Conservation (phyloP, 2,113 vertebrate genomes). For the Bagarius yarrelli region DNA sequence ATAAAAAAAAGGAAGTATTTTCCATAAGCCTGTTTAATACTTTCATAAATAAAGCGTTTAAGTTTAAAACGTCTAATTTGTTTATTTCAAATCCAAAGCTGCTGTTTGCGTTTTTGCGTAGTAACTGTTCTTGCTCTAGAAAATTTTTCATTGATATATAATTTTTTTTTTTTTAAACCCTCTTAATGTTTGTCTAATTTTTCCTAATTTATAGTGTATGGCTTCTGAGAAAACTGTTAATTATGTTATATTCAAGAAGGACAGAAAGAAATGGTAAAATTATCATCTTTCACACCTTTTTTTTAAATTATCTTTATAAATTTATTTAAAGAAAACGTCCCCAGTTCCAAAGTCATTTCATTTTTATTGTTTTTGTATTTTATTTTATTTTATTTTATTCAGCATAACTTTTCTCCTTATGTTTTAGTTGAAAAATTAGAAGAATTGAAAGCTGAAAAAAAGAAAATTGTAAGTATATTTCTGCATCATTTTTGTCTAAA, state of each 20-base stretch:
- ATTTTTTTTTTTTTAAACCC: neutral
- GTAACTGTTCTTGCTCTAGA: neutral
- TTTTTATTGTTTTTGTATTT: neutral
- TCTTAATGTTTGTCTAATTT: conserved; percentile 22
- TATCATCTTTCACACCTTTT: neutral
- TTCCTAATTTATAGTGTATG: conserved; percentile 78
- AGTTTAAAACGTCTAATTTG: too few species aligned
- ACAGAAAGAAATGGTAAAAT: conserved; percentile 90
- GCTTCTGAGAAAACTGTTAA: conserved; percentile 86
- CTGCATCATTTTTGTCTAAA: neutral
- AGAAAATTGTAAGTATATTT: conserved; percentile 90
- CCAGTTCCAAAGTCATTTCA: neutral
- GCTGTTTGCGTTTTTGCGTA: neutral
- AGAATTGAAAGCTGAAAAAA: conserved; percentile 89
- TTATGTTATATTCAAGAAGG: conserved; percentile 86
- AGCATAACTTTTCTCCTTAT: neutral
- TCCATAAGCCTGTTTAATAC: too few species aligned
- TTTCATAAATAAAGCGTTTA: too few species aligned
- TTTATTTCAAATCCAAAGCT: neutral
- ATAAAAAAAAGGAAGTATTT: too few species aligned
- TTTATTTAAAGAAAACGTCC: neutral
- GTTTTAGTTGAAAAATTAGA: conserved; percentile 89
- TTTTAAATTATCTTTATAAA: neutral
- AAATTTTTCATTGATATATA: neutral
- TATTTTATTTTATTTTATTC: neutral